Evolutionary conservation across 2,797 vertebrate genomes (phyloP).

Genomic region (Sus cebifrons): DNA sequence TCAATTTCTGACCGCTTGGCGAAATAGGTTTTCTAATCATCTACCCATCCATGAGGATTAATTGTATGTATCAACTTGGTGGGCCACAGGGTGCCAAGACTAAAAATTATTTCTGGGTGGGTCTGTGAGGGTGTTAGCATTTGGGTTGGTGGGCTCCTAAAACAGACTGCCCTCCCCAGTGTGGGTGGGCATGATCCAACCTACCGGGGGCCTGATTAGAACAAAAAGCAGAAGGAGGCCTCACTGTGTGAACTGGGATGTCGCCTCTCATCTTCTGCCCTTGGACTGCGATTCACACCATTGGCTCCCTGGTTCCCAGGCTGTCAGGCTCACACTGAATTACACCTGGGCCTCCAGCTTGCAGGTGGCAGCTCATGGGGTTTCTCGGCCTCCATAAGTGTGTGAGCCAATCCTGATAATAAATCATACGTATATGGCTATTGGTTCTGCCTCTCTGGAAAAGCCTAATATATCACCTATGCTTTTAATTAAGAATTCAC

Average conservation of each 20-base stretch:
- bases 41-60: neutral
- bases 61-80: neutral
- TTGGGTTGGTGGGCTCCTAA: neutral
- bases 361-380: neutral
- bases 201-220: neutral
- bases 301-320: neutral
- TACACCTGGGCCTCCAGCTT: neutral
- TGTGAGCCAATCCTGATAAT: neutral
- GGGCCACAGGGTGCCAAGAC: neutral
- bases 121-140: neutral
- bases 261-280: no score
- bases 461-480: neutral
- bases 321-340: neutral
- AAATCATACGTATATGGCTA: neutral
- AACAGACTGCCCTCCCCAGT: no score
- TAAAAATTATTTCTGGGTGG: neutral
- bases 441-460: neutral
- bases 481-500: constrained; percentile 14
- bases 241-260: neutral
- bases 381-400: neutral
- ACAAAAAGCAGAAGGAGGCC: neutral
- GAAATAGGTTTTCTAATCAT: neutral
- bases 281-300: neutral
- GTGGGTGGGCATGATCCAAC: neutral
- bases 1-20: neutral